Percentiles rank a stretch among this genome's conserved stretches.
Evolutionary conservation across 2,797 vertebrate species (phyloP).

Genomic region (Toxotes lorentzi): DNA sequence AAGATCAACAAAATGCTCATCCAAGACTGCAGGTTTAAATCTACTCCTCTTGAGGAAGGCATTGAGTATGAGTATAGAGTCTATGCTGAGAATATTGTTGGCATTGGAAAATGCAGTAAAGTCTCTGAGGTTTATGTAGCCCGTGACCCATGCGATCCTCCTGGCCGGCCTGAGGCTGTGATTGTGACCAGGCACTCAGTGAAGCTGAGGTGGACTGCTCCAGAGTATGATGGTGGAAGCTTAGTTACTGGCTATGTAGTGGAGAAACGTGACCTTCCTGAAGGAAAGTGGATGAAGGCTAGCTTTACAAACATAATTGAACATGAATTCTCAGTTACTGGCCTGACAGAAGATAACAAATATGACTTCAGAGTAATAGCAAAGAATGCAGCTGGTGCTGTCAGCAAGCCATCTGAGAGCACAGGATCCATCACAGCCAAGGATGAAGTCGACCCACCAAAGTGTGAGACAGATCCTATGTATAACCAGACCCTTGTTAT

Average conservation of each 20-base stretch:
- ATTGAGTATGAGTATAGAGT: constrained; percentile 98
- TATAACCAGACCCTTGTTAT: constrained; percentile 95
- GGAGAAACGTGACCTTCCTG: constrained; percentile 97
- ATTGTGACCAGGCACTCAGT: constrained; percentile 96
- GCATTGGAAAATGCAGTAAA: constrained; percentile 96
- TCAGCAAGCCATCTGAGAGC: constrained; percentile 96
- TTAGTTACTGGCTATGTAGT: constrained; percentile 95
- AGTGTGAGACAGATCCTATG: constrained; percentile 93
- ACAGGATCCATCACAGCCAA: constrained; percentile 96
- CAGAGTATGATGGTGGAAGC: constrained; percentile 95
- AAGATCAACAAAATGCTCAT: constrained; percentile 98
- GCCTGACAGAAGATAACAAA: constrained; percentile 93
- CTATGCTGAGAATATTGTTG: constrained; percentile 98
- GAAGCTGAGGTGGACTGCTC: constrained; percentile 93
- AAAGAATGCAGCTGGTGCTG: constrained; percentile 94
- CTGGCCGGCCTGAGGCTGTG: constrained; percentile 92
- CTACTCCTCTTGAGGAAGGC: constrained; percentile 94
- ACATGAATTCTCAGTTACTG: constrained; percentile 93
- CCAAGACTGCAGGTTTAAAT: constrained; percentile 95
- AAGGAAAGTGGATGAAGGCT: constrained; percentile 99
- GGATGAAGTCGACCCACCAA: constrained; percentile 96
- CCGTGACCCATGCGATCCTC: constrained; percentile 96
- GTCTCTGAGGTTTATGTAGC: constrained; percentile 95
- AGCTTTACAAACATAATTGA: constrained; percentile 96
- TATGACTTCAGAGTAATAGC: constrained; percentile 99